A percentile compares a stretch with the other conserved stretches of the same genome.
phyloP scores from a whole-genome alignment of 2,797 vertebrate genomes.

The Mus caroli region DNA sequence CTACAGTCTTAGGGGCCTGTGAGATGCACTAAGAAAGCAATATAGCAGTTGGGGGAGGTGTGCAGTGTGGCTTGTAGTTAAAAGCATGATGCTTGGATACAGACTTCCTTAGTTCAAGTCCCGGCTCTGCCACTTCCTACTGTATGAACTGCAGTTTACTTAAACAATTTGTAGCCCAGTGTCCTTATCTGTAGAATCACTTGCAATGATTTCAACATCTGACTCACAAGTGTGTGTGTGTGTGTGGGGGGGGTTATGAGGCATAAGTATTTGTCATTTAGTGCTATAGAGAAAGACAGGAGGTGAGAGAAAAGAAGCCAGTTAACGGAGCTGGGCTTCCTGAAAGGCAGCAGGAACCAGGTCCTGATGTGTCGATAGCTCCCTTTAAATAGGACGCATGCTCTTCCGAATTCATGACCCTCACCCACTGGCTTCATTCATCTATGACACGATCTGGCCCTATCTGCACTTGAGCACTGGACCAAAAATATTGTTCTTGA shows the following conservation, averaged over 20 bases:
- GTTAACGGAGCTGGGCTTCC: neutral
- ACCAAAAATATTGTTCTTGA: slow-evolving; percentile 15
- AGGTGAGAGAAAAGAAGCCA: neutral
- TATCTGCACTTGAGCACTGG: neutral
- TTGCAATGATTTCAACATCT: neutral
- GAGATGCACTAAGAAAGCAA: neutral
- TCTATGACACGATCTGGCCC: neutral
- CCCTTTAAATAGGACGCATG: neutral
- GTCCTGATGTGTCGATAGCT: neutral
- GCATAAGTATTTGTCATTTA: neutral
- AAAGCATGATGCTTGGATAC: neutral
- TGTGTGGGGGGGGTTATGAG: neutral
- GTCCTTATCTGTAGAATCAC: neutral
- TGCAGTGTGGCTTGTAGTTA: neutral
- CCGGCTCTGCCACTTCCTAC: neutral
- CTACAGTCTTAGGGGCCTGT: neutral
- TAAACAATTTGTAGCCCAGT: neutral
- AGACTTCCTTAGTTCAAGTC: neutral
- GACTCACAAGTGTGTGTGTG: neutral
- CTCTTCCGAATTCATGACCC: neutral
- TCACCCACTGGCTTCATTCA: neutral
- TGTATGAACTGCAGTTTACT: neutral
- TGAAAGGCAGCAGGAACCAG: neutral
- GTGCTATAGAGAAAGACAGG: neutral
- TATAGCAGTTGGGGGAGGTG: neutral